Conservation (phyloP, 2,888 invertebrate genomes). For the Monopis laevigella region DNA sequence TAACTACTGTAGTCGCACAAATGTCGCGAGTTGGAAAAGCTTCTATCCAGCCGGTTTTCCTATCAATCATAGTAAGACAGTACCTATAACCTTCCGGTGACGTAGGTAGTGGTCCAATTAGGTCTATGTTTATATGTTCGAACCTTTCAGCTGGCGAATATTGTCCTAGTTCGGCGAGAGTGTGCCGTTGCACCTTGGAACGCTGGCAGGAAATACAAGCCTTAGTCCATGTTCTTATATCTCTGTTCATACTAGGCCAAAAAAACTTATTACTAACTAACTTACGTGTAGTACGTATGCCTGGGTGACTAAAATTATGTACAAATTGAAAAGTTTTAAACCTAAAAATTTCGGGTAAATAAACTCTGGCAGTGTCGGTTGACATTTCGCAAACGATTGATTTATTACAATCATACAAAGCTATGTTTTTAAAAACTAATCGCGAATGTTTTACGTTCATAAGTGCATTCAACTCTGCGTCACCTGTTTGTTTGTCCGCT, state of each 20-base stretch:
- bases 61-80: slow-evolving; percentile 4
- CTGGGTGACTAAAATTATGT: too few species aligned
- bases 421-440: too few species aligned
- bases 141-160: slow-evolving; percentile 1
- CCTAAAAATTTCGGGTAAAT: too few species aligned
- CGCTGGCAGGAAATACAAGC: slow-evolving; percentile 9
- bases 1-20: slow-evolving; percentile 1
- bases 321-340: too few species aligned
- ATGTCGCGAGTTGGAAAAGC: slow-evolving; percentile 1
- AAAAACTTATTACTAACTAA: slow-evolving; percentile 3
- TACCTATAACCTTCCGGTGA: not conserved
- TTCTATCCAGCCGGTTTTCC: slow-evolving; percentile 2
- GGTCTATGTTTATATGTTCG: not conserved
- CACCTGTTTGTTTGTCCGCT: not conserved
- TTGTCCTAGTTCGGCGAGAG: not conserved
- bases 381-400: too few species aligned
- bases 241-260: slow-evolving; percentile 11
- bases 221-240: slow-evolving; percentile 7
- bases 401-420: too few species aligned
- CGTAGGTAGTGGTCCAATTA: not conserved
- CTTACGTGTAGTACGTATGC: not conserved
- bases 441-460: too few species aligned
- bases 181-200: slow-evolving; percentile 3
- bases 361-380: too few species aligned
- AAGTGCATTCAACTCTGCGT: too few species aligned